Evolutionary conservation across 1,140 invertebrate genomes (phyloP).

Genomic region (Rhagoletis pomonella): DNA sequence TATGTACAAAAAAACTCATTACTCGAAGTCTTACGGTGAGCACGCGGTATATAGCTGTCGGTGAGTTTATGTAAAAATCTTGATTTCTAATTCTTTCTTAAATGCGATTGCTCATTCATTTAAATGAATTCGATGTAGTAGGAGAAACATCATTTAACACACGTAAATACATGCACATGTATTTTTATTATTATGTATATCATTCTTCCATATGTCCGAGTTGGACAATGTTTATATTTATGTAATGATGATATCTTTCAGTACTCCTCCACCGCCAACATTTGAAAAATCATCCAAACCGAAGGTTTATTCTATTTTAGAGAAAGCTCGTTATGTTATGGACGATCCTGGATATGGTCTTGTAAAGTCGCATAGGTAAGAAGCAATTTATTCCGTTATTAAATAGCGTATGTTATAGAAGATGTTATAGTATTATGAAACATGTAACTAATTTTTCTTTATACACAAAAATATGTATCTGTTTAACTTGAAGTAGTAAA

Average conservation of each 20-base stretch:
- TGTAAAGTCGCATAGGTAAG: conserved; percentile 68
- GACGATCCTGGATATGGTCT: conserved; percentile 81
- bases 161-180: background rate
- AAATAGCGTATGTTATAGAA: too few species aligned
- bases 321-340: conserved; percentile 86
- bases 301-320: conserved; percentile 88
- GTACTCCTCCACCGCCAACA: conserved; percentile 73
- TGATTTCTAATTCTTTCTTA: background rate
- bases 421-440: conserved; percentile 8
- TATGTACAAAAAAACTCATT: conserved; percentile 71
- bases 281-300: conserved; percentile 75
- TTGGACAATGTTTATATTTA: background rate
- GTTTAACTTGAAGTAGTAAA: background rate
- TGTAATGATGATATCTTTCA: conserved; percentile 51
- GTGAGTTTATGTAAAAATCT: conserved; percentile 59
- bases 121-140: too few species aligned
- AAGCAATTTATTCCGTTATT: background rate
- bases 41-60: conserved; percentile 67
- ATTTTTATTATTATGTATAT: background rate
- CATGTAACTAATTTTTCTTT: background rate
- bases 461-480: background rate
- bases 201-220: too few species aligned
- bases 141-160: too few species aligned
- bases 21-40: conserved; percentile 69
- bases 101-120: background rate